phyloP scores from a whole-genome alignment of 2,797 vertebrate genomes.

The Urosaurus nigricauda region DNA sequence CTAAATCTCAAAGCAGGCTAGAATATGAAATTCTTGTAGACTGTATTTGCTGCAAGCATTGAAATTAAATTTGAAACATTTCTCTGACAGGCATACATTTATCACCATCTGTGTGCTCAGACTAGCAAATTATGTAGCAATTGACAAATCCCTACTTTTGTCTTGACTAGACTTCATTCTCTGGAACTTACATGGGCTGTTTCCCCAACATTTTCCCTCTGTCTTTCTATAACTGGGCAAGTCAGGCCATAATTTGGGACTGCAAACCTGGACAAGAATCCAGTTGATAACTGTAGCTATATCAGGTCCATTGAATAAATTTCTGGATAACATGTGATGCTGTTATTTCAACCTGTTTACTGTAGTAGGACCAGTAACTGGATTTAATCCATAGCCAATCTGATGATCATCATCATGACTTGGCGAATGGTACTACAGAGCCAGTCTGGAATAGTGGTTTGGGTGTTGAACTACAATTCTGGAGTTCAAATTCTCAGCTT shows the following conservation, averaged over 20 bases:
- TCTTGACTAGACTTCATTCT: not conserved
- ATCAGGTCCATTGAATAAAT: no score
- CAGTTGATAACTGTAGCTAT: no score
- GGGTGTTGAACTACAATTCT: no score
- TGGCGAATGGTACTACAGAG: not conserved
- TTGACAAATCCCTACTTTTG: not conserved
- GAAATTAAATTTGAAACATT: slow-evolving; percentile 43
- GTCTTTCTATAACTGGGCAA: not conserved
- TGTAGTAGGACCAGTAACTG: no score
- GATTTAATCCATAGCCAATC: no score
- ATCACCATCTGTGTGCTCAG: slow-evolving; percentile 21
- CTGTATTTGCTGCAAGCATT: slow-evolving; percentile 38
- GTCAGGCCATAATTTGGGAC: no score
- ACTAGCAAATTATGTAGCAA: not conserved
- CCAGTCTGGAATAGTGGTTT: no score
- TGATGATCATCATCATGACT: not conserved
- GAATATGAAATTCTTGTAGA: slow-evolving; percentile 28
- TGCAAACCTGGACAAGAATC: not conserved
- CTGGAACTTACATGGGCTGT: no score
- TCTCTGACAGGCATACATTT: slow-evolving; percentile 17
- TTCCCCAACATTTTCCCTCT: not conserved
- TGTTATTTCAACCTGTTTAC: no score
- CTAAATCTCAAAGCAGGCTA: slow-evolving; percentile 25
- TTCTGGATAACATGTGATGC: no score
- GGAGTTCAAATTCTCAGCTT: no score